phyloP scores from a whole-genome alignment of 1,140 invertebrate genomes.

The Chironomus tepperi region DNA sequence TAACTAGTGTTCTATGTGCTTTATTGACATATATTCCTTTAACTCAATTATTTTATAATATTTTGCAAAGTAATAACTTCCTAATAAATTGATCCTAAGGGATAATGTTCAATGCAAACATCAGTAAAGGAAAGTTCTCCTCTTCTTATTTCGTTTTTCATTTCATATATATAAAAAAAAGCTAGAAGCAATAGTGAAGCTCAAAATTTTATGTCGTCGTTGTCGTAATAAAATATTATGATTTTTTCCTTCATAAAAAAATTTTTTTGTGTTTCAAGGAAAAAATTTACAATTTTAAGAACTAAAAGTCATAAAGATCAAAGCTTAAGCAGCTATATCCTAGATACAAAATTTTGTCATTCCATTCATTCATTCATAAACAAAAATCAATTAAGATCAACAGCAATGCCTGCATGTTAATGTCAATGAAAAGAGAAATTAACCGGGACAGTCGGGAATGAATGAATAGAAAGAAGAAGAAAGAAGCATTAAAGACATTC shows the following conservation, averaged over 20 bases:
- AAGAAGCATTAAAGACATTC: background rate
- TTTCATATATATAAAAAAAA: background rate
- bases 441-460: no score
- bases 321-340: no score
- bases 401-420: no score
- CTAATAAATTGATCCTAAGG: no score
- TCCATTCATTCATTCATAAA: background rate
- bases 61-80: no score
- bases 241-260: background rate
- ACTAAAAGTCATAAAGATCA: no score
- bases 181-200: background rate
- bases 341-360: background rate
- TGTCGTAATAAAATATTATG: slow-evolving; percentile 1
- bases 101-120: background rate
- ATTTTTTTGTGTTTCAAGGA: background rate
- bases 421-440: no score
- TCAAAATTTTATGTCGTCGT: background rate
- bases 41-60: no score
- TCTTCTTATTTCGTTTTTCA: background rate
- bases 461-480: no score
- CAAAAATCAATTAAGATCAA: no score
- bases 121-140: background rate
- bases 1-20: no score
- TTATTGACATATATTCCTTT: no score
- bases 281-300: background rate